These are phyloP conservation scores for Ophiodon elongatus DNA, from an alignment of 2,113 vertebrate genomes.

Conservation along the genomic window DNA sequence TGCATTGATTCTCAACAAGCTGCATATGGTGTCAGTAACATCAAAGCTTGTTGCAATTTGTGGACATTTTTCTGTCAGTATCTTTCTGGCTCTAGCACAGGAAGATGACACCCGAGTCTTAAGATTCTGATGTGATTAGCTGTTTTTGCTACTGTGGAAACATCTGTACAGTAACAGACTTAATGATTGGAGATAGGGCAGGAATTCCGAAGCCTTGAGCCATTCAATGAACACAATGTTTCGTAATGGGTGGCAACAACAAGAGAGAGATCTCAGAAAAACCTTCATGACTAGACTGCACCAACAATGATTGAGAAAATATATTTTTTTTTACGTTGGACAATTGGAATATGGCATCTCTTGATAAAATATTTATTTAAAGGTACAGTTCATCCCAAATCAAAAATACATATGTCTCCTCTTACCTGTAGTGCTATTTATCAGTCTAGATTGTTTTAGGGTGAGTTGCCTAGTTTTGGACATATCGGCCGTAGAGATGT, in stretches of 20 bases:
- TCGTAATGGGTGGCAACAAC: not conserved
- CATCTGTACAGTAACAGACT: not conserved
- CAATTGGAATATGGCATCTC: not conserved
- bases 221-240: not conserved
- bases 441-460: not conserved
- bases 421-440: too few species aligned
- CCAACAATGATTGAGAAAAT: not conserved
- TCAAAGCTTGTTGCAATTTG: not conserved
- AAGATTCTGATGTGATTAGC: not conserved
- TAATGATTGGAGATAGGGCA: not conserved
- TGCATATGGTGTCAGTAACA: not conserved
- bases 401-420: too few species aligned
- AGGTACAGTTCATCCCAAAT: too few species aligned
- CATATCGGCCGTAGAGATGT: not conserved
- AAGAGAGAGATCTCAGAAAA: not conserved
- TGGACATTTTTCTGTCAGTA: not conserved
- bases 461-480: not conserved
- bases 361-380: not conserved
- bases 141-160: not conserved
- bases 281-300: not conserved
- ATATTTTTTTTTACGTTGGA: not conserved
- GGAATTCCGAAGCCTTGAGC: not conserved
- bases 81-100: not conserved
- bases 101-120: not conserved
- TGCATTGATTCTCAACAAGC: not conserved